phyloP scores from a whole-genome alignment of 2,797 vertebrate species.

The Lutjanus argentimaculatus region DNA sequence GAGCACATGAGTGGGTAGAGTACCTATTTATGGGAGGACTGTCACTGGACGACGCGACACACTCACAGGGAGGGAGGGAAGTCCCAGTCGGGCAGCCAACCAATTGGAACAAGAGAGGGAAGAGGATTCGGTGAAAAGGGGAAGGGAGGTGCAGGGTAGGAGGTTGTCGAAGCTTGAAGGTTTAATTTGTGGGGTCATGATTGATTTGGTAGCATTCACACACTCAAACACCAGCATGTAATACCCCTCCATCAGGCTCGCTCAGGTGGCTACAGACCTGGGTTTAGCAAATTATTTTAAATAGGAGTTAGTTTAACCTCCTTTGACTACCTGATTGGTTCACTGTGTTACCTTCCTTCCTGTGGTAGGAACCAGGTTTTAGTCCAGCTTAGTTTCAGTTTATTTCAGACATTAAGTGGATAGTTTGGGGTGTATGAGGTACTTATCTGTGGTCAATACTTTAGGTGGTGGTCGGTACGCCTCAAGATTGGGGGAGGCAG shows the following conservation, averaged over 20 bases:
- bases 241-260: slow-evolving; percentile 12
- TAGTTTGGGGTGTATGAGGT: no score
- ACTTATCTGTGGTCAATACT: no score
- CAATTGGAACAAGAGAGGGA: slow-evolving; percentile 86
- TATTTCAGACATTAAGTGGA: no score
- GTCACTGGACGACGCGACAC: slow-evolving; percentile 82
- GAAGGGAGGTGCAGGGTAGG: slow-evolving; percentile 12
- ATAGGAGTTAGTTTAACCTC: slow-evolving; percentile 4
- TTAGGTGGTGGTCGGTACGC: no score
- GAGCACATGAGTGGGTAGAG: slow-evolving; percentile 49
- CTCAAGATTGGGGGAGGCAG: no score
- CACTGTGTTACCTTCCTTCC: no score
- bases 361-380: no score
- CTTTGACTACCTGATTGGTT: not conserved
- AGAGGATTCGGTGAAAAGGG: slow-evolving; percentile 78
- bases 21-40: slow-evolving; percentile 90
- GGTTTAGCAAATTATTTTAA: not conserved
- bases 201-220: slow-evolving; percentile 17
- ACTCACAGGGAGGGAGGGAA: slow-evolving; percentile 74
- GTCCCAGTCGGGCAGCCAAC: slow-evolving; percentile 77
- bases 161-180: slow-evolving; percentile 10
- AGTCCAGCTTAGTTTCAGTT: no score
- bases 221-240: not conserved
- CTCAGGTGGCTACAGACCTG: not conserved
- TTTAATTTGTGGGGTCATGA: slow-evolving; percentile 24